Conservation (phyloP, 2,888 invertebrate genomes). For the Zygogramma bicolorata region DNA sequence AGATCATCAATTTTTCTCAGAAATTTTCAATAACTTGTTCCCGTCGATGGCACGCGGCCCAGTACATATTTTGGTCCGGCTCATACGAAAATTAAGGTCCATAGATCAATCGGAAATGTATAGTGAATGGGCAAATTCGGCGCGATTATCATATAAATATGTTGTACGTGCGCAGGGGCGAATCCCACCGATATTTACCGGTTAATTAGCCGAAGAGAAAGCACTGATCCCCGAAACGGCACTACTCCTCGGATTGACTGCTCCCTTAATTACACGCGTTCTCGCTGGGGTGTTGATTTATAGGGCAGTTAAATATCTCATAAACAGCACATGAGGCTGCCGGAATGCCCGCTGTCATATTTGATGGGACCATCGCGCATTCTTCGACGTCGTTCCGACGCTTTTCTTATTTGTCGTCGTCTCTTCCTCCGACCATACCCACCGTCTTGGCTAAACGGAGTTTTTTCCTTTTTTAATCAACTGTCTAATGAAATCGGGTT, state of each 20-base stretch:
- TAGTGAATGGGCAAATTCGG: conserved; percentile 22
- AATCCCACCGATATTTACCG: conserved; percentile 50
- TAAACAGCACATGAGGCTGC: conserved; percentile 68
- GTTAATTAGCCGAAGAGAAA: conserved; percentile 52
- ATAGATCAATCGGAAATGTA: not conserved
- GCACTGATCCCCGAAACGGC: conserved; percentile 39
- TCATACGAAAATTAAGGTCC: not conserved
- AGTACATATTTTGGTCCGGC: too few relatives aligned
- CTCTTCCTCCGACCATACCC: too few relatives aligned
- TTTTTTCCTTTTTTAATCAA: conserved; percentile 1
- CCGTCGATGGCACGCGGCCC: too few relatives aligned
- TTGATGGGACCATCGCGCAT: conserved; percentile 65
- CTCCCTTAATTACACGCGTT: conserved; percentile 66
- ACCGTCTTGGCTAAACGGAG: not conserved
- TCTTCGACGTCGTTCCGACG: conserved; percentile 55
- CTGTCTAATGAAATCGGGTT: not conserved
- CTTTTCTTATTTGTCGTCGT: conserved; percentile 4
- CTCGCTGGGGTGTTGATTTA: conserved; percentile 69
- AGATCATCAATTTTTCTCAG: too few relatives aligned
- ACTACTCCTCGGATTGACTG: conserved; percentile 47
- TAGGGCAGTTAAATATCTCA: conserved; percentile 70
- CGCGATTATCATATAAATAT: conserved; percentile 38
- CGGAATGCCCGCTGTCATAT: conserved; percentile 67
- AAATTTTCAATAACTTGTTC: too few relatives aligned
- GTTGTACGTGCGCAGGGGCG: conserved; percentile 33